Evolutionary conservation across 1,140 invertebrate species (phyloP).

Genomic region (Bombus superbus): DNA sequence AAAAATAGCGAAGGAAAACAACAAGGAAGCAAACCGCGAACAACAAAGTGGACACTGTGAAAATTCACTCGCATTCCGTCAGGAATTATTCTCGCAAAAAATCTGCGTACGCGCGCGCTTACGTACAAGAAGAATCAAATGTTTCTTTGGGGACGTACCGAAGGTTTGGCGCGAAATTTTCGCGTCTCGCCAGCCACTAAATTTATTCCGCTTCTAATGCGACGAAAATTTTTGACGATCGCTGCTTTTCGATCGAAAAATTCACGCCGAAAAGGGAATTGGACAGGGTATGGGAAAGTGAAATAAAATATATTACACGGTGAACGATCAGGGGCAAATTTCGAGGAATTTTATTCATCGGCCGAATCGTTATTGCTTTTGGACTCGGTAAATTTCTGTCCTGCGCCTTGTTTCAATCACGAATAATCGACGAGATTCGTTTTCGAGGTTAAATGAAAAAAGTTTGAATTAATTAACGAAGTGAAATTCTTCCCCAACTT

Average conservation of each 20-base stretch:
- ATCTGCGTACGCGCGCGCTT: neutral
- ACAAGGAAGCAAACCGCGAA: too few relatives aligned
- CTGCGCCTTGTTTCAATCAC: neutral
- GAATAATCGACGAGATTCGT: neutral
- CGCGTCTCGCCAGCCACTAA: neutral
- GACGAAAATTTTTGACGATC: neutral
- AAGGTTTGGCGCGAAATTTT: neutral
- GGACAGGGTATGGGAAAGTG: neutral
- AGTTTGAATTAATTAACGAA: neutral
- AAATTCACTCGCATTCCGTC: neutral
- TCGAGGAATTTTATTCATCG: neutral
- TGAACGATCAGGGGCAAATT: neutral
- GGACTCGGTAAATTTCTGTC: neutral
- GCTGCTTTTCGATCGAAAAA: neutral
- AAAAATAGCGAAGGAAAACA: neutral
- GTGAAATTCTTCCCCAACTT: neutral
- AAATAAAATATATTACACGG: too few relatives aligned
- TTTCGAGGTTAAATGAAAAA: constrained; percentile 12
- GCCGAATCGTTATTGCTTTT: neutral
- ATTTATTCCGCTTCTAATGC: neutral
- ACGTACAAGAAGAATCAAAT: constrained; percentile 6
- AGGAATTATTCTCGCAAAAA: constrained; percentile 7
- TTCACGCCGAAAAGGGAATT: too few relatives aligned
- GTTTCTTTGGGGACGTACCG: neutral
- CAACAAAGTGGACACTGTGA: neutral